phyloP scores from a whole-genome alignment of 2,797 vertebrate species.

The Leontopithecus rosalia region DNA sequence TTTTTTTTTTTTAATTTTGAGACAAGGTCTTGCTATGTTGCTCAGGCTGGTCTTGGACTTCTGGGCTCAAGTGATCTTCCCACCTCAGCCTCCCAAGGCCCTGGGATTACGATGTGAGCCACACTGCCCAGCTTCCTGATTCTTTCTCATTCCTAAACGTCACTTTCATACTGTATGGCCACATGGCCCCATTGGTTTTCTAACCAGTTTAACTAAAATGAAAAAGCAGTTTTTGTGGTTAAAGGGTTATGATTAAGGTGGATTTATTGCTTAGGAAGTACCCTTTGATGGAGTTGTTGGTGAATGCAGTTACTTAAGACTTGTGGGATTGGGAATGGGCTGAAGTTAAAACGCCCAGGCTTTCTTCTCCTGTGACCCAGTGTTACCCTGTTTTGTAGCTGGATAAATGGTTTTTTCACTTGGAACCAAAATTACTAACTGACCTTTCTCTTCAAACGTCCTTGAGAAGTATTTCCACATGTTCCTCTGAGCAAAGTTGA shows the following conservation, averaged over 20 bases:
- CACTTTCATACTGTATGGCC: background rate
- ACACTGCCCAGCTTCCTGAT: background rate
- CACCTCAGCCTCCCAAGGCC: background rate
- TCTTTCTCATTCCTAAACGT: background rate
- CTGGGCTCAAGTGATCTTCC: background rate
- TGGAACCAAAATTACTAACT: constrained; percentile 42
- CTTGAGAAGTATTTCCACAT: background rate
- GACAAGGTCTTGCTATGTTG: rapidly evolving
- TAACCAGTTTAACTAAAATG: constrained; percentile 21
- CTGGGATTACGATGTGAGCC: background rate
- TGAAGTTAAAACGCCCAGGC: background rate
- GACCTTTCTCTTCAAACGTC: background rate
- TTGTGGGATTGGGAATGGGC: background rate
- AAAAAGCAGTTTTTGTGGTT: constrained; percentile 21
- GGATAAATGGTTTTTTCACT: background rate
- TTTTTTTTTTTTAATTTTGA: background rate
- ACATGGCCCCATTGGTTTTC: background rate
- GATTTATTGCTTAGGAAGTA: background rate
- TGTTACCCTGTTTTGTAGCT: background rate
- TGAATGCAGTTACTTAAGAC: background rate
- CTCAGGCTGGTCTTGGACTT: background rate
- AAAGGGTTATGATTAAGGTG: background rate
- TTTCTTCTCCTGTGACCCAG: background rate
- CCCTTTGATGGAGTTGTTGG: background rate
- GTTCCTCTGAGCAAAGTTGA: background rate